phyloP scores from a whole-genome alignment of 2,888 invertebrate species.

The Panzeria rudis region DNA sequence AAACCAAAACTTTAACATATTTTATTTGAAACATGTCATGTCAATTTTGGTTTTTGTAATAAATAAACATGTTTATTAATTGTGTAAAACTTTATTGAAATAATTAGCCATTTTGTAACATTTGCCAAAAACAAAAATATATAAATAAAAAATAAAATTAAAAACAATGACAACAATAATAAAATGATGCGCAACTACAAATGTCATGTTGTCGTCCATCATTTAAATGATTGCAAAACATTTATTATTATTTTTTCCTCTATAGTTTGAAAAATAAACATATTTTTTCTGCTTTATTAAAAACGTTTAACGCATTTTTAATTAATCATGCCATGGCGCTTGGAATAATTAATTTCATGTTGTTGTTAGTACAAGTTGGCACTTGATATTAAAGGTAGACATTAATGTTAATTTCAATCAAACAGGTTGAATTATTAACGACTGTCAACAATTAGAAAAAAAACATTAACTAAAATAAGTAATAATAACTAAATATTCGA shows the following conservation, averaged over 20 bases:
- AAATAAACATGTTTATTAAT: constrained; percentile 64
- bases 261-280: constrained; percentile 17
- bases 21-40: constrained; percentile 27
- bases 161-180: constrained; percentile 3
- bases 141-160: not conserved
- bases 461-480: constrained; percentile 3
- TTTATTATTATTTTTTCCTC: constrained; percentile 61
- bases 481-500: not conserved
- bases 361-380: constrained; percentile 25
- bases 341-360: constrained; percentile 61
- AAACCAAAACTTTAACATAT: constrained; percentile 26
- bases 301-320: constrained; percentile 69
- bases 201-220: constrained; percentile 66
- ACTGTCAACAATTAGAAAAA: constrained; percentile 23
- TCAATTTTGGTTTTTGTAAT: constrained; percentile 21
- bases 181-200: constrained; percentile 42
- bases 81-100: constrained; percentile 23
- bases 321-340: constrained; percentile 70
- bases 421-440: constrained; percentile 35
- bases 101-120: constrained; percentile 56
- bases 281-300: constrained; percentile 20
- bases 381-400: constrained; percentile 20
- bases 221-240: constrained; percentile 66
- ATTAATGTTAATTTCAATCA: constrained; percentile 25
- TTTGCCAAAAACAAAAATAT: constrained; percentile 34